A percentile compares a stretch with the other conserved stretches of the same genome.
Evolutionary conservation across 2,113 vertebrate species (phyloP).

Genomic region (Vulpes ferrilata): DNA sequence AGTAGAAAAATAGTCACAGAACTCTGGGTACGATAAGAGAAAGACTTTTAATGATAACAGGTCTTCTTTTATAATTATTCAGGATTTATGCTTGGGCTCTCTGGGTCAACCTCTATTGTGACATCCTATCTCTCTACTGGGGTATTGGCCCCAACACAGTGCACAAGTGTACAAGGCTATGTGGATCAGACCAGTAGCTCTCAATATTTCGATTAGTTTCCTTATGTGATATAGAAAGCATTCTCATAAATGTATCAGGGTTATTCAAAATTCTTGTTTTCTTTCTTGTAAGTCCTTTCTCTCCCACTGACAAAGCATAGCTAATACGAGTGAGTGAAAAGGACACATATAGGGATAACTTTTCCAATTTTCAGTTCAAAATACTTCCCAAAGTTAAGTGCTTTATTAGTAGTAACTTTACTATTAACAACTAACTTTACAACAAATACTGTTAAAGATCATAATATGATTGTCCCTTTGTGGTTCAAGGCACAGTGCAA

Average conservation of each 20-base stretch:
- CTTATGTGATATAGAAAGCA: not conserved
- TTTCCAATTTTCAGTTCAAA: slow-evolving; percentile 22
- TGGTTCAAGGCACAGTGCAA: not conserved
- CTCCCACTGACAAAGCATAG: not conserved
- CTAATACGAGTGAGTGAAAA: not conserved
- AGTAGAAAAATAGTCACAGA: not conserved
- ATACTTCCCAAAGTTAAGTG: not conserved
- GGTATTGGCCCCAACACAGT: not conserved
- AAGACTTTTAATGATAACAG: not conserved
- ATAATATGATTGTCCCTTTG: not conserved
- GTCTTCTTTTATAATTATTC: slow-evolving; percentile 16
- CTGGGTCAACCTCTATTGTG: not conserved
- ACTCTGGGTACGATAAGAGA: not conserved
- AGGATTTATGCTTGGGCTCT: not conserved
- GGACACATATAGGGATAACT: not conserved
- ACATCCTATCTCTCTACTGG: not conserved
- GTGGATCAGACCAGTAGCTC: not conserved
- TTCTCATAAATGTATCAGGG: not conserved
- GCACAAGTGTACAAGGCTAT: not conserved
- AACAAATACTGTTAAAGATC: not conserved
- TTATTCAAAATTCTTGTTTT: not conserved
- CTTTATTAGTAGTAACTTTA: not conserved
- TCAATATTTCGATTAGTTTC: not conserved
- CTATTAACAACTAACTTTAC: not conserved
- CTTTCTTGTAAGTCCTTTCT: slow-evolving; percentile 22